Percentiles rank a stretch among this genome's conserved stretches.
Evolutionary conservation across 2,888 invertebrate genomes (phyloP).

Genomic region (Ornithoptera priamus): DNA sequence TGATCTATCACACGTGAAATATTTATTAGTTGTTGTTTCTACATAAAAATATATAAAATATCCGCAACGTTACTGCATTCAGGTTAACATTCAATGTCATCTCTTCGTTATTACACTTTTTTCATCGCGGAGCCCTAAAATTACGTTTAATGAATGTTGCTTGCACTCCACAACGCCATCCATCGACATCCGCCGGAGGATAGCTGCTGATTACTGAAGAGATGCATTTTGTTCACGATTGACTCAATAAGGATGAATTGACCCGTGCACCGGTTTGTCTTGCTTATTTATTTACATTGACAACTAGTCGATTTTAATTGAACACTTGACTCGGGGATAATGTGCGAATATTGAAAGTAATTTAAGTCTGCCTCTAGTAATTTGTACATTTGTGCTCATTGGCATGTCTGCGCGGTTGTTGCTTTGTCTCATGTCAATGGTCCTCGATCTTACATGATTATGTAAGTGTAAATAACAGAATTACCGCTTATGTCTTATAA

Average conservation of each 20-base stretch:
- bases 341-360: constrained; percentile 29
- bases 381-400: constrained; percentile 6
- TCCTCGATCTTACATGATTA: neutral
- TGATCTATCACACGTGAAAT: no score
- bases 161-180: constrained; percentile 33
- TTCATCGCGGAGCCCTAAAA: constrained; percentile 36
- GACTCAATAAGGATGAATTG: constrained; percentile 27
- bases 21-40: no score
- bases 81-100: no score
- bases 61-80: no score
- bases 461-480: no score
- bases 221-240: constrained; percentile 27
- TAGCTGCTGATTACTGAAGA: constrained; percentile 21
- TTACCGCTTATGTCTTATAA: no score
- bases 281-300: constrained; percentile 29
- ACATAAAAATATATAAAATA: no score
- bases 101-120: neutral
- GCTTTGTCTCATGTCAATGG: neutral
- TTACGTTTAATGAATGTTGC: constrained; percentile 47
- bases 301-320: constrained; percentile 29
- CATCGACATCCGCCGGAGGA: constrained; percentile 13
- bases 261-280: constrained; percentile 22
- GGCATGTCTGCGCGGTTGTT: neutral
- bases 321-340: constrained; percentile 27
- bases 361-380: constrained; percentile 9